Percentiles rank a stretch among this genome's conserved stretches.
These are phyloP conservation scores for Xenopus petersii DNA, from an alignment of 2,797 vertebrate genomes.

Conservation along the genomic window DNA sequence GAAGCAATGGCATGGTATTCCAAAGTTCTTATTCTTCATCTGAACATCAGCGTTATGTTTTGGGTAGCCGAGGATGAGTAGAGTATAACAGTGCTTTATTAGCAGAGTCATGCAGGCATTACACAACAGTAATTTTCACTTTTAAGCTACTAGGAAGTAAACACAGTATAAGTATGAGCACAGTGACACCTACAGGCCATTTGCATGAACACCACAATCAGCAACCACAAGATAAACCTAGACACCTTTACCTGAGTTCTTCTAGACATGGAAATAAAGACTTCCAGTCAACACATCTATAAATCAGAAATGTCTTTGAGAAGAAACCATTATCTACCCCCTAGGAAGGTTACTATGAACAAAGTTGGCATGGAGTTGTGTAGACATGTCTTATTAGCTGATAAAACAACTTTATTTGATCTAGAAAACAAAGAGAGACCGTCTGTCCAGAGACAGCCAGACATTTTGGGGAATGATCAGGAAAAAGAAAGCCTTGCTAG, in stretches of 20 bases:
- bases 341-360: slow-evolving; percentile 39
- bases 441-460: not conserved
- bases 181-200: too few species aligned
- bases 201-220: not conserved
- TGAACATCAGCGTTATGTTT: not conserved
- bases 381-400: not conserved
- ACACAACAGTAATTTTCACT: too few species aligned
- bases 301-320: slow-evolving; percentile 73
- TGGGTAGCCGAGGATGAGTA: too few species aligned
- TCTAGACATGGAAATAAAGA: slow-evolving; percentile 45
- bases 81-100: too few species aligned
- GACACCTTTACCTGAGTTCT: slow-evolving; percentile 20
- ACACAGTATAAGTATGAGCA: too few species aligned
- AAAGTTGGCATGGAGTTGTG: slow-evolving; percentile 4
- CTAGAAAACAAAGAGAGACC: not conserved
- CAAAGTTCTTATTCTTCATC: rapidly evolving
- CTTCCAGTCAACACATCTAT: slow-evolving; percentile 57
- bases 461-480: not conserved
- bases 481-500: not conserved
- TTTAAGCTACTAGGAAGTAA: too few species aligned
- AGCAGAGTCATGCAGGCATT: too few species aligned
- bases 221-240: rapidly evolving
- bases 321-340: slow-evolving; percentile 61
- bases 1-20: slow-evolving; percentile 12
- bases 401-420: not conserved